Evolutionary conservation across 1,140 invertebrate genomes (phyloP), one percentile per base, ranked within the genome.

Genomic region (Goniozus legneri): DNA sequence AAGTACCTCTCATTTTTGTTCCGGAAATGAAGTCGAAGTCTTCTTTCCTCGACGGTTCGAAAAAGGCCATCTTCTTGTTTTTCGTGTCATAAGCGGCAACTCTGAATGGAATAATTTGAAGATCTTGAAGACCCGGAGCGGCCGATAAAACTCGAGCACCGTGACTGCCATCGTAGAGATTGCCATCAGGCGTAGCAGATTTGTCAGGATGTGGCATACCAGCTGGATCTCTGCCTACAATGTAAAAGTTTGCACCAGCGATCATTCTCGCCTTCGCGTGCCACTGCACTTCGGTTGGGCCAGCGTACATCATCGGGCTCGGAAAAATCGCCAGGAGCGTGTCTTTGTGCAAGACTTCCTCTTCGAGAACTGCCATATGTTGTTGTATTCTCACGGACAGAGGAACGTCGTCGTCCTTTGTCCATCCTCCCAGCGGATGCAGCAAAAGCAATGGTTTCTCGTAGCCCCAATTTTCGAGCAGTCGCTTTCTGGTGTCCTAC

Each of bases 21-120:
- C 97, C 97, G 0, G 95, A 98, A 55, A 99, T 99, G 62, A 98
- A 98, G 38, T 92, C 84, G 75, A 97, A 99, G 62, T 99, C 94
- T 13, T 92, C 84, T 58, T 89, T 88, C 24, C 88, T 77, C 20
- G 82, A 78, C 0, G 89, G 85, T 71, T 98, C 93, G 74, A 92
- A 98, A 74, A 96, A 97, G 27, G 85, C 86, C 97, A 99, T 99
- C 57, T 83, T 81, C 27, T 84, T 84, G 33, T 81, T 76, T 35
- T 77, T 88, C 22, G 81, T 89, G 69, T 99, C 92, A 69, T 98
- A 99, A n/a, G 97, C 96, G 3, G 96, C 97, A 7, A 98, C 95
- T 61, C 87, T 83, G 79, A 99, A 99, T 12, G 96, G 97, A 62
- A 99, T 88, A 37, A 99, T 98, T 77, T 98, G 91, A 3, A 99